A percentile compares a stretch with the other conserved stretches of the same genome.
Evolutionary conservation across 2,113 vertebrate genomes (phyloP).

Genomic region (Prochilodus magdalenae): DNA sequence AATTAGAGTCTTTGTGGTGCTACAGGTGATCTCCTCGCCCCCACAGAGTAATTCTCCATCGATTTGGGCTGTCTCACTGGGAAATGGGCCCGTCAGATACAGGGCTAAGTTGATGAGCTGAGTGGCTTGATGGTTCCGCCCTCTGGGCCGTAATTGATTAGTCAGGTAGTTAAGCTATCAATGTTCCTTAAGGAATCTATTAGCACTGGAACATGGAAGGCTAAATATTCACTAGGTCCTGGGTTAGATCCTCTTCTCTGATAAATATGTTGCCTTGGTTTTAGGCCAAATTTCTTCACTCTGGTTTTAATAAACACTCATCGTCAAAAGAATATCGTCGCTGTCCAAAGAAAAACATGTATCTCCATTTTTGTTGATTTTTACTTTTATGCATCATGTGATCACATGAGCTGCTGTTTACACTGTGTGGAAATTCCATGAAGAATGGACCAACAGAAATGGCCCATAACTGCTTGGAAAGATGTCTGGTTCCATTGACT

Average conservation of each 20-base stretch:
- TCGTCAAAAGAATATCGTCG: too few relatives aligned
- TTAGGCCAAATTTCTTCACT: neutral
- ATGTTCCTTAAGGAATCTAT: neutral
- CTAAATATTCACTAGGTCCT: neutral
- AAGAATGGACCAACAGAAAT: too few relatives aligned
- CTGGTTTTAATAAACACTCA: neutral
- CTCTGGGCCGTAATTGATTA: conserved; percentile 16
- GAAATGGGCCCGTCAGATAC: conserved; percentile 10
- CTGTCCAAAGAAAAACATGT: too few relatives aligned
- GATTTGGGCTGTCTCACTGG: neutral
- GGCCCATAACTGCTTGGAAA: too few relatives aligned
- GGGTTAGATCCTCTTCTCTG: neutral
- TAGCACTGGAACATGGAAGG: neutral
- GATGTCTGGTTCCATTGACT: too few relatives aligned
- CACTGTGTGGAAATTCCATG: too few relatives aligned
- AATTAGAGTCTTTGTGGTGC: conserved; percentile 3
- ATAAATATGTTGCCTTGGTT: neutral
- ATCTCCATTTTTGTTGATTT: too few relatives aligned
- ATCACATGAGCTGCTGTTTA: too few relatives aligned
- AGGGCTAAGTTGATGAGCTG: neutral
- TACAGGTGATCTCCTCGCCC: conserved; percentile 12
- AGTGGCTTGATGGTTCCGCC: neutral
- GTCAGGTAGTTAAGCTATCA: conserved; percentile 5
- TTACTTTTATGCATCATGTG: too few relatives aligned
- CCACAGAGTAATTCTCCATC: neutral